These are phyloP conservation scores for Odontophorus gujanensis DNA, from an alignment of 2,113 vertebrate species.

Conservation along the genomic window DNA sequence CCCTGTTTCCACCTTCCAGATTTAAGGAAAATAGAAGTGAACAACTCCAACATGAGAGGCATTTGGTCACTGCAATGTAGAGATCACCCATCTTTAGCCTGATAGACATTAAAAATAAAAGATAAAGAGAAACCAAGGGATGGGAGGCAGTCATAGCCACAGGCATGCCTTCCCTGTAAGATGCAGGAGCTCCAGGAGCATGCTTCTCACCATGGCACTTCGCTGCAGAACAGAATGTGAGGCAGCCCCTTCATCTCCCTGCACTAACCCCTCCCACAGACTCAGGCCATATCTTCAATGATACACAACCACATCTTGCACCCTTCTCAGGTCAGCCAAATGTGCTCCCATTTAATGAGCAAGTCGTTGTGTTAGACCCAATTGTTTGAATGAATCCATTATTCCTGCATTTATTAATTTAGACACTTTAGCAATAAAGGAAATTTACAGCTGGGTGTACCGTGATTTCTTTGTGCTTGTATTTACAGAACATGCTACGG, in stretches of 20 bases:
- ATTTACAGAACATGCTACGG: neutral
- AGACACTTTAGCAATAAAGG: neutral
- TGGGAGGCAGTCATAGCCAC: neutral
- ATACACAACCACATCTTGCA: neutral
- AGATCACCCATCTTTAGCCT: neutral
- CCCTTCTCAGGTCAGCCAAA: neutral
- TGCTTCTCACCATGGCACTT: neutral
- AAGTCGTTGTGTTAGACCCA: neutral
- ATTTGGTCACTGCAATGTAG: neutral
- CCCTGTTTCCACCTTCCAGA: neutral
- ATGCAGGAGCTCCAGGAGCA: neutral
- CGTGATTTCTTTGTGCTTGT: neutral
- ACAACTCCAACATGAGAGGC: neutral
- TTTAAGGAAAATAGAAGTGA: neutral
- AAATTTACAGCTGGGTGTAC: neutral
- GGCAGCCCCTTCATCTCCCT: neutral
- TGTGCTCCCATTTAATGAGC: neutral
- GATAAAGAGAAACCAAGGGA: neutral
- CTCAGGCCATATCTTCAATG: neutral
- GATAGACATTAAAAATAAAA: neutral
- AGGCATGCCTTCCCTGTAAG: neutral
- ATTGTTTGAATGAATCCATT: neutral
- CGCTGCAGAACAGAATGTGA: neutral
- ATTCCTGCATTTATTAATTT: slow-evolving; percentile 21
- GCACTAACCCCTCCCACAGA: neutral